These are phyloP conservation scores for Himantopus leucocephalus DNA, from an alignment of 2,113 vertebrate genomes.

Conservation along the genomic window DNA sequence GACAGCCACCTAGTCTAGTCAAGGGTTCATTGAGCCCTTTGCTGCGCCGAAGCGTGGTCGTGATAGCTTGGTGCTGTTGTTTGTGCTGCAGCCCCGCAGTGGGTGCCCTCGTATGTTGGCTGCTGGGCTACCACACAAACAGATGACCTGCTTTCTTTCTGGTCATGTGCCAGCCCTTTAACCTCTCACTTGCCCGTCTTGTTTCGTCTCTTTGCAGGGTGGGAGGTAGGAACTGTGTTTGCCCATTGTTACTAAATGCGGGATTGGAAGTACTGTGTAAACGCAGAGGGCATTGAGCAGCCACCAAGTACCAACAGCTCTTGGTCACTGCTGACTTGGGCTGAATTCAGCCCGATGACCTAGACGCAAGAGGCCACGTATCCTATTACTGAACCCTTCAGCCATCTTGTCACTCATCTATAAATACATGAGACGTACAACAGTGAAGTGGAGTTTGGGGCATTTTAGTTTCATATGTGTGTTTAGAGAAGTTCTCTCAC, in stretches of 20 bases:
- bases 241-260: fast-evolving
- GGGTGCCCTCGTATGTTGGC: fast-evolving
- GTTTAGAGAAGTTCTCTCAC: neutral
- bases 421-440: neutral
- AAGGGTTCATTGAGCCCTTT: fast-evolving
- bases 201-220: neutral
- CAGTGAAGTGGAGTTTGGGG: neutral
- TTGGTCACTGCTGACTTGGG: neutral
- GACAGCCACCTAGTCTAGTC: neutral
- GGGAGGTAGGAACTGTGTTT: neutral
- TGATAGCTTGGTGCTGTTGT: fast-evolving
- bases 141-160: neutral
- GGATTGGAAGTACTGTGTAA: neutral
- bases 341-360: neutral
- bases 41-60: fast-evolving
- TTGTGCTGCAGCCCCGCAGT: fast-evolving
- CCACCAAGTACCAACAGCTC: neutral
- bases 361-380: fast-evolving
- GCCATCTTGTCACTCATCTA: neutral
- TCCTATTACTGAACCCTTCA: neutral
- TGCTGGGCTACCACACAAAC: neutral
- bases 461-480: neutral
- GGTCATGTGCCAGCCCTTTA: neutral
- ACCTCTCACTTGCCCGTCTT: neutral
- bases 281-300: neutral